phyloP scores from a whole-genome alignment of 2,888 invertebrate species.

The Exocentrus adspersus region DNA sequence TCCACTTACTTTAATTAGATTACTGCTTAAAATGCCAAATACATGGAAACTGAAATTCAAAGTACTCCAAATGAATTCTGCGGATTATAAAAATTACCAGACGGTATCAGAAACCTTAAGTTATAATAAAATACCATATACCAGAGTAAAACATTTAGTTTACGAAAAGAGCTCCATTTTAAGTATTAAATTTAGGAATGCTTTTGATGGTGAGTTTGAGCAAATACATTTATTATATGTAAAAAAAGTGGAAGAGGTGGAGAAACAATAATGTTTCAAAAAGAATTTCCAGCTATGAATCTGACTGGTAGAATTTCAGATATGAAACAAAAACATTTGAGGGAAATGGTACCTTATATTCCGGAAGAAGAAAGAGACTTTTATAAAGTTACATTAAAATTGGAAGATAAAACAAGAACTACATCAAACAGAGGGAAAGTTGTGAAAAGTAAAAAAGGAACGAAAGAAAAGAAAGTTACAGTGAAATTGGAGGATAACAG shows the following conservation, averaged over 20 bases:
- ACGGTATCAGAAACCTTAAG: background rate
- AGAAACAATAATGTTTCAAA: too few species aligned
- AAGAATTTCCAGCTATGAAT: too few species aligned
- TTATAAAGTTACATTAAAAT: background rate
- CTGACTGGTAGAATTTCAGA: too few species aligned
- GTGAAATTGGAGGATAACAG: too few species aligned
- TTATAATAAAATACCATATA: constrained; percentile 8
- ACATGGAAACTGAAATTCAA: constrained; percentile 6
- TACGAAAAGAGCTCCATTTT: constrained; percentile 8
- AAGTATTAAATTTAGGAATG: constrained; percentile 1
- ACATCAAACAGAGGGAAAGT: too few species aligned
- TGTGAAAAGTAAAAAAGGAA: too few species aligned
- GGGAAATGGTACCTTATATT: too few species aligned
- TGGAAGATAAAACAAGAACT: too few species aligned
- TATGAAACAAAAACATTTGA: too few species aligned
- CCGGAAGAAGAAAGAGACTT: too few species aligned
- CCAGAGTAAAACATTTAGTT: constrained; percentile 6
- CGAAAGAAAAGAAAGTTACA: too few species aligned
- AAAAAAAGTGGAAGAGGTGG: background rate
- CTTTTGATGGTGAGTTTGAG: background rate
- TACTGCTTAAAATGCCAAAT: constrained; percentile 4
- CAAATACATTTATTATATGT: background rate
- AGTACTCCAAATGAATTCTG: constrained; percentile 2
- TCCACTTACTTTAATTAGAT: constrained; percentile 7
- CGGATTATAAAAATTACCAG: background rate